Evolutionary conservation across 1,140 invertebrate species (phyloP).

Genomic region (Ceratosolen fusciceps): DNA sequence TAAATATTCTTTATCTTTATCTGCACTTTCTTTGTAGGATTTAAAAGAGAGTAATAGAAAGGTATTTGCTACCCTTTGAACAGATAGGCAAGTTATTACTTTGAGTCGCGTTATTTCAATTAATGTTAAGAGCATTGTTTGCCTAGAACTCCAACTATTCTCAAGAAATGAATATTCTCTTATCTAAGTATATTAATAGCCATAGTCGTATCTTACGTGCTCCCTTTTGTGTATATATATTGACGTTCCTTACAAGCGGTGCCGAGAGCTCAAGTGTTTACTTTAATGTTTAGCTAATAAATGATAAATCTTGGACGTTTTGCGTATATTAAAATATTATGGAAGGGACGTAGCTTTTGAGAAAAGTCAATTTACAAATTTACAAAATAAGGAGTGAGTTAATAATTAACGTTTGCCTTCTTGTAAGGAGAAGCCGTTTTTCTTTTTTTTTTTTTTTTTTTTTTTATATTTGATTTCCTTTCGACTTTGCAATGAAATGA

Average conservation of each 20-base stretch:
- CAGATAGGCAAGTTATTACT: not conserved
- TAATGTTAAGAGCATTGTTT: not conserved
- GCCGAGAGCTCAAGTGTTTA: not conserved
- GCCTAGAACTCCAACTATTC: not conserved
- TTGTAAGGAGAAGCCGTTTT: too few species aligned
- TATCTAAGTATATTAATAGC: not conserved
- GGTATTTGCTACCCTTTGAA: too few species aligned
- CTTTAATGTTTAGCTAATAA: not conserved
- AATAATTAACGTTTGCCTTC: too few species aligned
- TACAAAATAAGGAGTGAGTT: too few species aligned
- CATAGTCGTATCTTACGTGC: not conserved
- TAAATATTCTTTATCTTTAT: too few species aligned
- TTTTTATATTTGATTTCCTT: not conserved
- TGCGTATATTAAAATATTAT: too few species aligned
- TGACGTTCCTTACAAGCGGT: not conserved
- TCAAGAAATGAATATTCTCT: not conserved
- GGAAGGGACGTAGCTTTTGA: too few species aligned
- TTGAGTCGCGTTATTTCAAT: not conserved
- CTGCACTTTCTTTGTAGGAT: too few species aligned
- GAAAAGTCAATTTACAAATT: too few species aligned
- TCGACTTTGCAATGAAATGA: not conserved
- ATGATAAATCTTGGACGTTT: not conserved
- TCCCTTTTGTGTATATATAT: not conserved
- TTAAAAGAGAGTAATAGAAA: too few species aligned
- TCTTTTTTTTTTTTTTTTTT: not conserved